phyloP scores from a whole-genome alignment of 2,113 vertebrate genomes.

The Astatotilapia flaviijosephi region DNA sequence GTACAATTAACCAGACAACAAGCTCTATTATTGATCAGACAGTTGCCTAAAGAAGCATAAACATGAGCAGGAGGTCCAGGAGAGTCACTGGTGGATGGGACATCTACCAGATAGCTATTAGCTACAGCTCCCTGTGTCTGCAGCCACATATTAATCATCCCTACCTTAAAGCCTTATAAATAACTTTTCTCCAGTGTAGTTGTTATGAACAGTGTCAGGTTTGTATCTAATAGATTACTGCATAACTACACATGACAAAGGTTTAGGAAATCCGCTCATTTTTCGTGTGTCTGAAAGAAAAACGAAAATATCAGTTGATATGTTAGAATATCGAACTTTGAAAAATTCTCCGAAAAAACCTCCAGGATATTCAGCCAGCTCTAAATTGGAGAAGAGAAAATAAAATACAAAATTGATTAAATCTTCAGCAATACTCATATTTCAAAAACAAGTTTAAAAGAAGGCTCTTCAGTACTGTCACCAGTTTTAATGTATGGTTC shows the following conservation, averaged over 20 bases:
- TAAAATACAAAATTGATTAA: not conserved
- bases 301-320: fast-evolving
- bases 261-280: not conserved
- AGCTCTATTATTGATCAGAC: not conserved
- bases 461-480: not conserved
- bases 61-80: not conserved
- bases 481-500: not conserved
- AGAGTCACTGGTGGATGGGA: not conserved
- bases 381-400: not conserved
- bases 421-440: not conserved
- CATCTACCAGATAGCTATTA: not conserved
- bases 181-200: not conserved
- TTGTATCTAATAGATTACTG: not conserved
- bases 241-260: not conserved
- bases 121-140: not conserved
- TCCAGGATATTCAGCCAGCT: fast-evolving
- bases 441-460: not conserved
- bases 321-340: fast-evolving
- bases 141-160: fast-evolving
- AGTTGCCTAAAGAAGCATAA: not conserved
- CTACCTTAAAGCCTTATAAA: not conserved
- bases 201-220: not conserved
- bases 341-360: fast-evolving
- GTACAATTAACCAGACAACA: not conserved
- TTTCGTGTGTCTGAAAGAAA: not conserved